Evolutionary conservation across 2,113 vertebrate genomes (phyloP), one percentile per base, ranked within the genome.

Genomic region (Tautogolabrus adspersus): DNA sequence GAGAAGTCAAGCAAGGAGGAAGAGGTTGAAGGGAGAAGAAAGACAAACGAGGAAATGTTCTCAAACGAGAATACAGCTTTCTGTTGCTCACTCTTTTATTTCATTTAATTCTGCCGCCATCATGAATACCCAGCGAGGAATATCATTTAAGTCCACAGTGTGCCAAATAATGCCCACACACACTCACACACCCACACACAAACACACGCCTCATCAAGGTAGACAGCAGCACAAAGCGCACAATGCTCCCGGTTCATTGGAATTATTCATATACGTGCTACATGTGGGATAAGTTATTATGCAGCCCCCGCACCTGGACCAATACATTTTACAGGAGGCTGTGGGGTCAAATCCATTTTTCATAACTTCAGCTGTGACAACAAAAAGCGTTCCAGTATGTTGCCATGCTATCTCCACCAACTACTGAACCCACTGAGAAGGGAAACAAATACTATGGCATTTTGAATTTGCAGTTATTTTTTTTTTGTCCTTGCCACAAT

Each of bases 281-380:
- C 64, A 83, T 34, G 66, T 67, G 58, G 56, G 69, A 61, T 3
- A 8, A 38, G 60, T 81, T 77, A 87, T 87, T 84, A 90, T 87
- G 70, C 76, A 79, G 69, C 58, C 40, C 19, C 16, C 5, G 63
- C 66, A 87, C 81, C 86, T 75, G 83, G 40, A 54, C 70, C 76
- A 44, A 77, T 81, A 62, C 72, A 84, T 85, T 91, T 87, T 83
- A 54, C 86, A 87, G 59, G 44, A 73, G 84, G 84, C 79, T 51
- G 72, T 72, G 85, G 77, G 78, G 83, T 88, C 77, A 72, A 81
- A 91, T 89, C 22, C 66, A 87, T 91, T 85, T 86, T 89, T 90
- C 86, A 87, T 81, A 82, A 75, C 64, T 80, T 88, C 74, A 84
- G 84, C 86, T 85, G 76, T 78, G 83, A 89, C 79, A 83, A 81